Conservation (phyloP, 2,113 vertebrate genomes). For the Entelurus aequoreus region DNA sequence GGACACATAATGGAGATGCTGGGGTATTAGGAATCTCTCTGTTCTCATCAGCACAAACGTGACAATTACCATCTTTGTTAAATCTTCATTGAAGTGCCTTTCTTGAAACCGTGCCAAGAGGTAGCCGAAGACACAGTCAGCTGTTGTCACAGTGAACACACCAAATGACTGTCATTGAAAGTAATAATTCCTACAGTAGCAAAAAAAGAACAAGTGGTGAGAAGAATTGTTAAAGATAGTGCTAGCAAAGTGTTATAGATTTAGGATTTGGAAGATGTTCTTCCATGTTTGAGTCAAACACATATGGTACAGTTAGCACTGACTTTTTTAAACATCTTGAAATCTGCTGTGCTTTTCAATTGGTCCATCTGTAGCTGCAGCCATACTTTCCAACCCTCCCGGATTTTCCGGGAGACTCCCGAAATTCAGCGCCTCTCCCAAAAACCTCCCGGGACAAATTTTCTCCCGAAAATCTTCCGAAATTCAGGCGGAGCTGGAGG, state of each 20-base stretch:
- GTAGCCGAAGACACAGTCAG: slow-evolving; percentile 19
- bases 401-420: too few species aligned
- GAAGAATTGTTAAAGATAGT: slow-evolving; percentile 4
- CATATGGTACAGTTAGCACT: background rate
- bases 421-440: too few species aligned
- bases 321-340: slow-evolving; percentile 29
- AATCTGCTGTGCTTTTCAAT: slow-evolving; percentile 40
- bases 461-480: too few species aligned
- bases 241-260: slow-evolving; percentile 40
- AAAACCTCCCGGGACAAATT: too few species aligned
- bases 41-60: slow-evolving; percentile 32
- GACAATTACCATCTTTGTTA: slow-evolving; percentile 38
- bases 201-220: slow-evolving; percentile 5
- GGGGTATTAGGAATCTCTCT: slow-evolving; percentile 28
- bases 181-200: slow-evolving; percentile 33
- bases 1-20: slow-evolving; percentile 22
- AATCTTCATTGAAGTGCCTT: slow-evolving; percentile 37
- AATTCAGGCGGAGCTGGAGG: too few species aligned
- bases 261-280: slow-evolving; percentile 45
- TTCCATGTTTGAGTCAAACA: slow-evolving; percentile 25
- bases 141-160: slow-evolving; percentile 15
- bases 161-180: slow-evolving; percentile 42
- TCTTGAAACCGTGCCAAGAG: slow-evolving; percentile 34
- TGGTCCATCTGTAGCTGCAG: slow-evolving; percentile 13
- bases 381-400: too few species aligned